Evolutionary conservation across 1,140 invertebrate species (phyloP), one percentile per base, ranked within the genome.

Genomic region (Hyles vespertilio): DNA sequence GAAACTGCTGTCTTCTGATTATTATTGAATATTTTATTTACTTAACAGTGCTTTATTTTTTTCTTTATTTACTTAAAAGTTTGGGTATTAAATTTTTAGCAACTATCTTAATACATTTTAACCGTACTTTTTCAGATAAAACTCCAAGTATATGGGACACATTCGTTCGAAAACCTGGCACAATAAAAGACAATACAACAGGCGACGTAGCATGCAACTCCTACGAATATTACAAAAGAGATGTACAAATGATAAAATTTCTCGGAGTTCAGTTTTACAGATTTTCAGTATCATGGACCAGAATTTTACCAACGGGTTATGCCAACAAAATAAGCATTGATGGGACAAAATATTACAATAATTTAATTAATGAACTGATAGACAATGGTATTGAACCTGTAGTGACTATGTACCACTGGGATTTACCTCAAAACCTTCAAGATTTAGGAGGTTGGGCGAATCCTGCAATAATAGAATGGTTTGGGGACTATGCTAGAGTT

Each of bases 201-300:
- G 63, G 58, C 36, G 12, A 58, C 36, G 54, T 52, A 34, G 51
- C 63, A 0, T 56, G 54, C 46, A 60, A 60, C 22, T 65, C 63
- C 3, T 65, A 65, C 45, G 36, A 61, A n/a, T 61, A 47, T 5
- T 61, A 58, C 36, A 56, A 65, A 43, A 10, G 63, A 9, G 63
- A 65, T 45, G 48, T 65, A 43, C 22, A 65, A 46, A 65, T 65
- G 63, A 44, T 65, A 1, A 60, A 57, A 40, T 74, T 89, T 40
- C 70, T 91, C n/a, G 89, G 89, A 5, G 89, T 85, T 2, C 70
- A 90, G 40, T 84, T 86, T 56, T 93, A 92, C 67, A 82, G 92
- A 51, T 93, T 94, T 69, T 94, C 93, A 2, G 83, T 93, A 60
- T 91, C 91, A 3, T 93, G 92, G 92, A 51, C 91, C 0, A 76